Base-by-base conservation (phyloP, 1,140 invertebrate species). In the Papilio polytes region DNA sequence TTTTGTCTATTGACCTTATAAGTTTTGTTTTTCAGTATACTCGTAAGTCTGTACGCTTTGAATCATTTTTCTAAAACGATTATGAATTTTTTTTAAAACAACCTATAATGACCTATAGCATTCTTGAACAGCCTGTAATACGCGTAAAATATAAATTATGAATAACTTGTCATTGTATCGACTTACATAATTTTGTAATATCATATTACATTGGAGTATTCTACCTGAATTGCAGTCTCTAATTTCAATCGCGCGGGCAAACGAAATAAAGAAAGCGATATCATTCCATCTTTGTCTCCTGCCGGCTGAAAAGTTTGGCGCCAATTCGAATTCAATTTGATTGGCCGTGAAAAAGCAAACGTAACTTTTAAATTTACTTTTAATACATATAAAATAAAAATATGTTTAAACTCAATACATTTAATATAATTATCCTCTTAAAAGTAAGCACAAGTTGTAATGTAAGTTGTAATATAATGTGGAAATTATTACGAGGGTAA, bases 121-220 rank as follows among this genome's bases (percentile, higher is more conserved):
- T 41, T 41, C 0, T 41, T 41, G 36, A 41, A 41, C 36, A 41
- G 4, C n/a, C 0, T 56, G n/a, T 56, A 8, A 56, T 56, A n/a
- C 53, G 2, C 13, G 18, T 13, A 20, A 20, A 56, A 18, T 56
- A 56, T 20, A n/a, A 20, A 56, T 56, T 56, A 56, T 56, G 53
- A 56, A 56, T 56, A 56, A 6, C 15, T 56, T n/a, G 18, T n/a
- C n/a, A 56, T 53, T 53, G 6, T 53, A 53, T n/a, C 53, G 20
- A n/a, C 20, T 56, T 20, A 56, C 1, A 56, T 20, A 20, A n/a
- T 56, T 56, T 18, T 15, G 31, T 70, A 36, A 31, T 70, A 31
- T 70, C 63, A 70, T 36, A 70, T 70, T 70, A 70, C 63, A 70
- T 46, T 63, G 13, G 31, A 59, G 56, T 74, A 74, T 80, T 31